phyloP scores from a whole-genome alignment of 2,113 vertebrate genomes.

The Antechinus flavipes region DNA sequence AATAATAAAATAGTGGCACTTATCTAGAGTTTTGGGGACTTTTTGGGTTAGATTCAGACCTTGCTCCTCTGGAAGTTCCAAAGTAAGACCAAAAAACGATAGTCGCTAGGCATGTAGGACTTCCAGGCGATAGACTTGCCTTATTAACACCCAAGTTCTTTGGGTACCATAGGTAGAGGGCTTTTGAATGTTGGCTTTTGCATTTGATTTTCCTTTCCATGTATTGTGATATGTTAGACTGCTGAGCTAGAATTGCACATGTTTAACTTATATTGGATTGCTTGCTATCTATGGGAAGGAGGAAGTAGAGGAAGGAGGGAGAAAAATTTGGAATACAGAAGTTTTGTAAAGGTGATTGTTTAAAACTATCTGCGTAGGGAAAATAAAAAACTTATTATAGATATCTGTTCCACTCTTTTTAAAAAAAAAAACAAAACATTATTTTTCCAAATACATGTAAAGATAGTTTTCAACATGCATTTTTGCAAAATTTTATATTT shows the following conservation, averaged over 20 bases:
- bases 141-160: neutral
- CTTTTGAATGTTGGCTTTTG: neutral
- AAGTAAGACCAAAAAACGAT: neutral
- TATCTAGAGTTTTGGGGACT: neutral
- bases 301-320: no score
- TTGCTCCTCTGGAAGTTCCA: neutral
- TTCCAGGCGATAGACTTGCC: neutral
- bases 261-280: no score
- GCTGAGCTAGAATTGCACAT: neutral
- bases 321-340: no score
- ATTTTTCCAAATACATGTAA: no score
- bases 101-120: neutral
- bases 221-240: neutral
- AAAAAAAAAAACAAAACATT: no score
- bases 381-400: no score
- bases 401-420: no score
- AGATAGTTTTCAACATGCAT: no score
- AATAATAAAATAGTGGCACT: neutral
- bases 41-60: neutral
- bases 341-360: no score
- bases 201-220: neutral
- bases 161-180: neutral
- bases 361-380: no score
- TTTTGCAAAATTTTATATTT: no score
- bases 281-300: no score